Base-by-base conservation (phyloP, 2,797 vertebrate genomes). In the Periophthalmus magnuspinnatus region DNA sequence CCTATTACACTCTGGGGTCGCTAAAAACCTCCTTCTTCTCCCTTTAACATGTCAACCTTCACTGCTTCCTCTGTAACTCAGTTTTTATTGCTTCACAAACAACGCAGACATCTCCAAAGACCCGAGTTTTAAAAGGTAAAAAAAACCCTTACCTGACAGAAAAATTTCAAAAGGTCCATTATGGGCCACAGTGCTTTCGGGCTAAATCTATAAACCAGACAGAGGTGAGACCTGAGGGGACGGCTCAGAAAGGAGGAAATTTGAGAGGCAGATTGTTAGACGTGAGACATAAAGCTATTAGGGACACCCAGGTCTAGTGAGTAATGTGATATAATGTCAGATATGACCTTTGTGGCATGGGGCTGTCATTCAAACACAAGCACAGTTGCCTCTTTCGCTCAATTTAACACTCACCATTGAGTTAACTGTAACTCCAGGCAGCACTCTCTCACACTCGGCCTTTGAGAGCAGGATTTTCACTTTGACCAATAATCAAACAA, bases 101-200 rank as follows among this genome's bases (percentile, higher is more conserved):
- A 72, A 41, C 62, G 64, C 61, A 84, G 61, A 72, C 60, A 82
- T 61, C 73, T 87, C 89, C 89, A 91, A 90, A 93, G 83, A 88
- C 79, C 78, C 87, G 59, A 89, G 4, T 14, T 41, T 61, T 63
- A 24, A 24, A 77, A 82, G 77, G 74, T 88, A 65, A 22, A 63
- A 63, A 63, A 21, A 9, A 21, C 4, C 60, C 60, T 69, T 56
- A 72, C 71, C 67, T 70, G 66, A 56, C 58, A 28, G 65, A 77
- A 56, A 71, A 67, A 66, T 74, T 34, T 59, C 9, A 64, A 4
- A 24, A 28, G 61, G 21, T 65, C 24, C 72, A 58, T 38, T 61
- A 70, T 61, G 60, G 55, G 34, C 64, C 59, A 55, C 45, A 33
- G 78, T 68, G 55, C 61, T 74, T 81, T 75, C 21, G 34, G 38